phyloP scores from a whole-genome alignment of 2,888 invertebrate genomes.

The Diloba caeruleocephala region DNA sequence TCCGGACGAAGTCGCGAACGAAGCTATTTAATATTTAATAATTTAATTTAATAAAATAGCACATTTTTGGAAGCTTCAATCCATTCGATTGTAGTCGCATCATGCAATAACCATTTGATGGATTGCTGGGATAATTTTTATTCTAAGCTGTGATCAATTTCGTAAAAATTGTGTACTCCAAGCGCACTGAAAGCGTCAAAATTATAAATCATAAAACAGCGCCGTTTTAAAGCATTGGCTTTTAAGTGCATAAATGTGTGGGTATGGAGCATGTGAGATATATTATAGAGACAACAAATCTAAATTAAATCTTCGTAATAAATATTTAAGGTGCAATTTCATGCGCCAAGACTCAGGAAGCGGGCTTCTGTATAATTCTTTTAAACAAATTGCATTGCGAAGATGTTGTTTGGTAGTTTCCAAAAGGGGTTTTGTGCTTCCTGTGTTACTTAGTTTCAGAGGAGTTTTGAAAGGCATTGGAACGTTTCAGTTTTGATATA shows the following conservation, averaged over 20 bases:
- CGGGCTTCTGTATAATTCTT: constrained; percentile 66
- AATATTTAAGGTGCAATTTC: constrained; percentile 45
- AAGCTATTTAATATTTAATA: too few species aligned
- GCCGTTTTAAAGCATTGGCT: constrained; percentile 38
- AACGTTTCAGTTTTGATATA: constrained; percentile 54
- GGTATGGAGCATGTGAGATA: constrained; percentile 37
- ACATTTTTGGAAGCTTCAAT: too few species aligned
- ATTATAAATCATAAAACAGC: constrained; percentile 30
- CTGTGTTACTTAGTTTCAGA: constrained; percentile 55
- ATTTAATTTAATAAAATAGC: too few species aligned
- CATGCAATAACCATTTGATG: too few species aligned
- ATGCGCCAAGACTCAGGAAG: constrained; percentile 18
- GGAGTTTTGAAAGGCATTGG: constrained; percentile 54
- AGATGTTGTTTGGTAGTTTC: constrained; percentile 68
- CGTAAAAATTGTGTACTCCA: not conserved
- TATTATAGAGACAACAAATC: constrained; percentile 27
- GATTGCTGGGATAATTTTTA: too few species aligned
- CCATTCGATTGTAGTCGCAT: too few species aligned
- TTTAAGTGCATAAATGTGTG: constrained; percentile 43
- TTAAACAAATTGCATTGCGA: constrained; percentile 70
- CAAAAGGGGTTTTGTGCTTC: constrained; percentile 55
- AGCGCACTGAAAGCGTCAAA: not conserved
- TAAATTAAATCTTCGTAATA: constrained; percentile 39
- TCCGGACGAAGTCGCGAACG: too few species aligned
- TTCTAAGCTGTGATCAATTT: too few species aligned